These are phyloP conservation scores for Epizoanthus illoricatus DNA, from an alignment of 92 coral and sea anemone species.

Conservation along the genomic window DNA sequence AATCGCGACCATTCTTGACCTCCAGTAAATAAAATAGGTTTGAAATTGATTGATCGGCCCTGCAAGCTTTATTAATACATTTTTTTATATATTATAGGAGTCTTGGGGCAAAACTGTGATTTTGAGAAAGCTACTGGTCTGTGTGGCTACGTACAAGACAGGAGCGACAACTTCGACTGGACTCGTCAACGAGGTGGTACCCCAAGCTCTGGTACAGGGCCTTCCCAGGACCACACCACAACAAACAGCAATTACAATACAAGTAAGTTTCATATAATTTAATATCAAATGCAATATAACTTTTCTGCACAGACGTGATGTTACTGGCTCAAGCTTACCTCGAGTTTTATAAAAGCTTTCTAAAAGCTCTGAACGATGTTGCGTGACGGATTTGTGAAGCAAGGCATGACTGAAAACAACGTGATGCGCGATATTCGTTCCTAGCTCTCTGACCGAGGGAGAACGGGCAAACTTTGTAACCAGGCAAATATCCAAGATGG, in stretches of 20 bases:
- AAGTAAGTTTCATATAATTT: conserved; percentile 7
- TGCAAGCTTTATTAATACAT: background rate
- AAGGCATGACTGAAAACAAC: too few species aligned
- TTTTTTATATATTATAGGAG: conserved; percentile 43
- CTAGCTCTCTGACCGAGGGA: too few species aligned
- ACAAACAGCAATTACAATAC: background rate
- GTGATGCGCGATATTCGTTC: too few species aligned
- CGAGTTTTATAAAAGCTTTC: too few species aligned
- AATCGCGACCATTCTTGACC: too few species aligned
- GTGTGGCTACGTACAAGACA: conserved; percentile 85
- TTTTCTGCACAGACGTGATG: too few species aligned
- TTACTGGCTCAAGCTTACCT: too few species aligned
- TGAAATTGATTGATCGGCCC: background rate
- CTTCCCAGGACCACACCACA: conserved; percentile 54
- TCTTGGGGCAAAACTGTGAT: conserved; percentile 69
- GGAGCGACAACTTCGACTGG: conserved; percentile 84
- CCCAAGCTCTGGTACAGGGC: conserved; percentile 57
- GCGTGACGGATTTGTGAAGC: too few species aligned
- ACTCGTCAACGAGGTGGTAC: conserved; percentile 58
- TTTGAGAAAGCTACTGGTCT: conserved; percentile 72
- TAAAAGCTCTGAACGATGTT: too few species aligned
- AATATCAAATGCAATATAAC: too few species aligned
- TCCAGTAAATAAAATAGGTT: background rate
- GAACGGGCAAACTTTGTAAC: background rate
- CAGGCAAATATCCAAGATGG: background rate